Evolutionary conservation across 2,888 invertebrate species (phyloP), one percentile per base, ranked within the genome.

Genomic region (Eupithecia exiguata): DNA sequence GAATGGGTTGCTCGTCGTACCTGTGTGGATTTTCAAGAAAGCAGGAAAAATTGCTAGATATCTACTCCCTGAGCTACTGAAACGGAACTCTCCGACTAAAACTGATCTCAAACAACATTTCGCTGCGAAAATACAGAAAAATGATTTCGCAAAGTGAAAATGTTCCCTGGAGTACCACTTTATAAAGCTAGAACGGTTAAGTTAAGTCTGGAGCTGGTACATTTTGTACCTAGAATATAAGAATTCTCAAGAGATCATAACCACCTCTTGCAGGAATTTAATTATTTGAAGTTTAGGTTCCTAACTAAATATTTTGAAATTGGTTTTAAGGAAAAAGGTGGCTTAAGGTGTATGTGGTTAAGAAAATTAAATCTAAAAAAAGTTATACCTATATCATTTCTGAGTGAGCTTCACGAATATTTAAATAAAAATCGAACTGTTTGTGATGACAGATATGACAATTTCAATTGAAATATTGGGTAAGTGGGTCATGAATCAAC

Each of bases 171-270:
- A 68, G 65, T 62, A 25, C 40, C 18, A 49, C 53, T 72, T 70
- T 70, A 74, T 69, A 68, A 68, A 70, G 36, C 69, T 75, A 65
- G 72, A 72, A 72, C 66, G 68, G 58, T 72, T 68, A 58, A 63
- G 65, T 40, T 16, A 71, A 74, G 72, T 70, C 72, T 70, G 53
- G 58, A 62, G 30, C 1, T 25, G 38, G 66, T 66, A 66, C 38
- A 21, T 40, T 66, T 66, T 25, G 66, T 40, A 66, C 40, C 18
- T 16, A 43, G 66, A 65, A 36, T 62, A n/a, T 25, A 21, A 14
- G 25, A 38, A 14, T 21, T 66, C 21, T 38, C 38, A 16, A 43
- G 66, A n/a, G 38, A 38, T 62, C 35, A 62, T 35, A 62, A 62
- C 62, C 61, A 61, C 30, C 35, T 62, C 21, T 66, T 66, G 40